phyloP scores from a whole-genome alignment of 2,797 vertebrate species.

The Nasua narica region DNA sequence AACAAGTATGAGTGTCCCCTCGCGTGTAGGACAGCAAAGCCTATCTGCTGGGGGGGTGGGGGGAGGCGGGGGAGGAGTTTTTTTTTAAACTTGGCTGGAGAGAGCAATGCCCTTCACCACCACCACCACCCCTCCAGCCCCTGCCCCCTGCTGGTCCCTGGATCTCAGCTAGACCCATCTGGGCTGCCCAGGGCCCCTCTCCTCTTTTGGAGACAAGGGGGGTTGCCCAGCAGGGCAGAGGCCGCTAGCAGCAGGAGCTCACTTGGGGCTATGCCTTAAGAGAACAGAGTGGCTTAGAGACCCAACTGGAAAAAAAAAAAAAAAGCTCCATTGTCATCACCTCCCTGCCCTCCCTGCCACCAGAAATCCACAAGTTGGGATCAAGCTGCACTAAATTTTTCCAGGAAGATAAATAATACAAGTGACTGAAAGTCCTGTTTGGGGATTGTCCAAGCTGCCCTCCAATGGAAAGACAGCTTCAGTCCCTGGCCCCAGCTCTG shows the following conservation, averaged over 20 bases:
- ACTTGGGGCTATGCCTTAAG: neutral
- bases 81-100: conserved; percentile 41
- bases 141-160: neutral
- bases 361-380: conserved; percentile 31
- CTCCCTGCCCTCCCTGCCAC: neutral
- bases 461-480: neutral
- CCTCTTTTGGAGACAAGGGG: neutral
- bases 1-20: conserved; percentile 20
- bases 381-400: neutral
- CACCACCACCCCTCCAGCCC: neutral
- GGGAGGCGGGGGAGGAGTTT: neutral
- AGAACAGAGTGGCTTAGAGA: neutral
- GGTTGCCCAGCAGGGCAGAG: neutral
- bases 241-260: neutral
- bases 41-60: neutral
- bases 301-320: neutral
- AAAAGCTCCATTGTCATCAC: neutral
- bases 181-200: neutral
- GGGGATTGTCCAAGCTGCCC: neutral
- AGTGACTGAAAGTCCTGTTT: neutral
- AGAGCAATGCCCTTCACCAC: neutral
- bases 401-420: conserved; percentile 56
- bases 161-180: neutral
- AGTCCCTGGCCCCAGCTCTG: neutral
- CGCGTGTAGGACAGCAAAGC: conserved; percentile 57